phyloP scores from a whole-genome alignment of 2,888 invertebrate species.

The Cyrtodaria siliqua region DNA sequence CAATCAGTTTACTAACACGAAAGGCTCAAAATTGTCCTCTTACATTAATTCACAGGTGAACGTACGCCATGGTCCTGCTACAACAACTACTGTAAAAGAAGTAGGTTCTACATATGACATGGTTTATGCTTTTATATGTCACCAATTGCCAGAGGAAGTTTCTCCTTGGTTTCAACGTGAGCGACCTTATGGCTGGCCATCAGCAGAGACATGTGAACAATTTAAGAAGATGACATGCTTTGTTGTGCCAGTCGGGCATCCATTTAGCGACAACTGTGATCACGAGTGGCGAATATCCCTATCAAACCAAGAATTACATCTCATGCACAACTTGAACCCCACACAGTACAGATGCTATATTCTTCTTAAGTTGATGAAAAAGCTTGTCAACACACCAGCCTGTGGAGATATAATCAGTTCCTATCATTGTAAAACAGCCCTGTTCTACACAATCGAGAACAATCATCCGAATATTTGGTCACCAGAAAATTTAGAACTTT shows the following conservation, averaged over 20 bases:
- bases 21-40: too few species aligned
- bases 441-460: constrained; percentile 10
- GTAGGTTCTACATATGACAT: not conserved
- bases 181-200: constrained; percentile 5
- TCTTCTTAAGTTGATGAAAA: constrained; percentile 32
- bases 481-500: not conserved
- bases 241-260: constrained; percentile 15
- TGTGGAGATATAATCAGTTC: too few species aligned
- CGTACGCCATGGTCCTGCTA: constrained; percentile 24
- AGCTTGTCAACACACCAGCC: constrained; percentile 7
- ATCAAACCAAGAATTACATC: constrained; percentile 21
- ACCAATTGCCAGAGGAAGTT: not conserved
- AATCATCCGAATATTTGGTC: not conserved
- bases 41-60: too few species aligned
- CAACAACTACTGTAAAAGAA: not conserved
- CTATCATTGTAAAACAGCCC: constrained; percentile 25
- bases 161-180: not conserved
- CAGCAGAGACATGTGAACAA: not conserved
- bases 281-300: constrained; percentile 40
- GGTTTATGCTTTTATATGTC: not conserved
- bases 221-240: constrained; percentile 1
- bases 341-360: too few species aligned
- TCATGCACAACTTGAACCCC: constrained; percentile 25
- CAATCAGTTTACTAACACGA: too few species aligned
- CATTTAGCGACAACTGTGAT: not conserved